Base-by-base conservation (phyloP, 2,113 vertebrate species). In the Colaptes auratus region DNA sequence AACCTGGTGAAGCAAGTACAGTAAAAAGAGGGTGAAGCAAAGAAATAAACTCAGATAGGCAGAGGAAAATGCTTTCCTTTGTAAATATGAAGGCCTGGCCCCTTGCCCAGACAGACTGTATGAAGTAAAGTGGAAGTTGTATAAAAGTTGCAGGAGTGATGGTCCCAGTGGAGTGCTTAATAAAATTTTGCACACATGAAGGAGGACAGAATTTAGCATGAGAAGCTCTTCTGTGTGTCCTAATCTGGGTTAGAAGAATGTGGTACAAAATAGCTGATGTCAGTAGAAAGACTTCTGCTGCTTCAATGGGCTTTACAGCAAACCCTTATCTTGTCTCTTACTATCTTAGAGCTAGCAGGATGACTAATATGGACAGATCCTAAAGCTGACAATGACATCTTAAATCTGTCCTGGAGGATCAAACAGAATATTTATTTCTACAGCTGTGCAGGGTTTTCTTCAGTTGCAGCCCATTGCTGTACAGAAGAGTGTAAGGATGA, bases 301-400 rank as follows among this genome's bases (percentile, higher is more conserved):
- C 44, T 76, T 82, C 71, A 66, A 5, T 70, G 60, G 75, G 44
- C 50, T 42, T 91, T 88, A 36, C 27, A 73, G 28, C 44, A 80
- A 65, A 89, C 72, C 36, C 35, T 90, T 90, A 70, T 91, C 60
- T 90, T 90, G 77, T 81, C 52, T 77, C 28, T 60, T 77, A 23
- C 42, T 77, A 9, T 88, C 90, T 94, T 88, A 86, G 52, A 53
- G 48, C 64, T 91, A 48, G 42, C 28, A 75, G 76, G 52, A 84
- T 93, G 86, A 77, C 72, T 88, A 83, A 90, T 83, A 83, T 3
- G 13, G 82, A 44, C 71, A 82, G 58, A 92, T 94, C 56, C 48
- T 77, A 55, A 92, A 52, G 69, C 92, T 94, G 88, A 94, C 90
- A 83, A 7, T 72, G 76, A 94, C 53, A 78, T 88, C 60, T 88